phyloP scores from a whole-genome alignment of 2,888 invertebrate species.

The Caenorhabditis wallacei region DNA sequence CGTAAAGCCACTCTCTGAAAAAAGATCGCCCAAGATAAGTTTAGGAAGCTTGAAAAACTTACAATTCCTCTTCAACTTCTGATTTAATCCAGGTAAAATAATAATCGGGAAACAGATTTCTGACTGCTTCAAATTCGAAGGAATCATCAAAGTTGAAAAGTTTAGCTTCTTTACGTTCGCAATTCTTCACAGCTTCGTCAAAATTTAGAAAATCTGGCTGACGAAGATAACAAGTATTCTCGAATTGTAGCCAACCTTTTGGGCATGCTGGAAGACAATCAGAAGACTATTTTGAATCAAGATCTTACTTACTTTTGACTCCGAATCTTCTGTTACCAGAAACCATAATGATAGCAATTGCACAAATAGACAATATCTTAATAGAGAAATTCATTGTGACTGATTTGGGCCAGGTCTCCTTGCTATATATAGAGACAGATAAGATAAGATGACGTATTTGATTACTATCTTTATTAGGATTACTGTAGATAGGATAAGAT shows the following conservation, averaged over 20 bases:
- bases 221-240: constrained; percentile 27
- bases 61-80: constrained; percentile 50
- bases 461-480: neutral
- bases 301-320: constrained; percentile 9
- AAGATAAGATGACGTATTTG: constrained; percentile 9
- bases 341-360: neutral
- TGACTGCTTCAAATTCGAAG: constrained; percentile 39
- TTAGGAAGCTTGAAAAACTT: neutral
- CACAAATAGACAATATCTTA: neutral
- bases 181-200: constrained; percentile 20
- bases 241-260: constrained; percentile 36
- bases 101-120: constrained; percentile 44
- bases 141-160: constrained; percentile 15
- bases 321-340: constrained; percentile 3
- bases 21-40: neutral
- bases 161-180: neutral
- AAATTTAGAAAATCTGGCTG: constrained; percentile 24
- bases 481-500: constrained; percentile 5
- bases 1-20: constrained; percentile 48
- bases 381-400: neutral
- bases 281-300: neutral
- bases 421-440: constrained; percentile 11
- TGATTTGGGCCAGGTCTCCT: neutral
- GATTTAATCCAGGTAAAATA: constrained; percentile 43
- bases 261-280: constrained; percentile 30